phyloP scores from a whole-genome alignment of 2,797 vertebrate genomes.

The Thaleichthys pacificus region DNA sequence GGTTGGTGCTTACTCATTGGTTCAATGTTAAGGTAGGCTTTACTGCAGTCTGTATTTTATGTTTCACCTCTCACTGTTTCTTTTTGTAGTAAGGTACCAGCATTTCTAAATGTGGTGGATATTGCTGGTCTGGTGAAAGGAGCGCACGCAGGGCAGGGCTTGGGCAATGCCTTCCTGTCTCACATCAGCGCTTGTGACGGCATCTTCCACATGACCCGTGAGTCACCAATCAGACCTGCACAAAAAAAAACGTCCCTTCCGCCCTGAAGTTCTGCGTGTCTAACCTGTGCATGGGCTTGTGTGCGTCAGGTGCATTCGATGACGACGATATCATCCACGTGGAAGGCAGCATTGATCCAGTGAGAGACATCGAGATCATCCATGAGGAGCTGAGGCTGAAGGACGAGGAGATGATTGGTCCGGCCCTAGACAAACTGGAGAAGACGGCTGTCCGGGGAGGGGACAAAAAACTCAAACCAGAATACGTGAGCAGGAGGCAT shows the following conservation, averaged over 20 bases:
- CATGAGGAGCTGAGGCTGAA: conserved; percentile 94
- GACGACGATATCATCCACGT: conserved; percentile 98
- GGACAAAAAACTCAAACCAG: conserved; percentile 98
- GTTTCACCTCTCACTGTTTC: conserved; percentile 1
- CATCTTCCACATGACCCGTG: conserved; percentile 97
- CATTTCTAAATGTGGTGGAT: conserved; percentile 96
- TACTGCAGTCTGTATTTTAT: neutral
- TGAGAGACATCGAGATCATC: conserved; percentile 84
- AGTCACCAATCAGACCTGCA: conserved; percentile 58
- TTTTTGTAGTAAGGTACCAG: conserved; percentile 90
- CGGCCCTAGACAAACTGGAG: conserved; percentile 94
- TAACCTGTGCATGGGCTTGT: neutral
- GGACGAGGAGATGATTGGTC: conserved; percentile 91
- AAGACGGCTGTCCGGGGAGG: conserved; percentile 93
- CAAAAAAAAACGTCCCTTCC: neutral
- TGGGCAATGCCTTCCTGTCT: conserved; percentile 97
- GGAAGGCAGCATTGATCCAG: conserved; percentile 94
- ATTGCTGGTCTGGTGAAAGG: conserved; percentile 98
- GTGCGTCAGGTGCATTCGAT: conserved; percentile 88
- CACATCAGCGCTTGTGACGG: conserved; percentile 96
- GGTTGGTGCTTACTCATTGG: conserved; percentile 66
- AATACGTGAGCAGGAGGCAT: conserved; percentile 83
- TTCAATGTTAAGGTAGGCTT: neutral
- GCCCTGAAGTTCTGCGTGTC: neutral
- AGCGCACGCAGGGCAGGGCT: conserved; percentile 91